Conservation (phyloP, 2,797 vertebrate genomes). For the Alosa sapidissima region DNA sequence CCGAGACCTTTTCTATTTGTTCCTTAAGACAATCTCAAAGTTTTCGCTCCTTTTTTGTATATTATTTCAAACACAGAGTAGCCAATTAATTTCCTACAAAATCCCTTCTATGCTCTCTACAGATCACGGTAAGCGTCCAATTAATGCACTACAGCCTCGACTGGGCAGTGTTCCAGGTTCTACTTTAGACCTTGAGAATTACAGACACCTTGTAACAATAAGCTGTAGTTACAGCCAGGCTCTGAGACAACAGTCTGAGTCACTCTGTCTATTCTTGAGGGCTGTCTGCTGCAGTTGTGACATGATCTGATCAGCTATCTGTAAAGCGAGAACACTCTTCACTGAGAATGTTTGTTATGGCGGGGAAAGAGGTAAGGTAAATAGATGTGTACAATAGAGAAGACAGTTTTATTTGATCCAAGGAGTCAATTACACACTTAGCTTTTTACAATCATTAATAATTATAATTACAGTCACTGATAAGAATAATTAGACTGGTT, state of each 20-base stretch:
- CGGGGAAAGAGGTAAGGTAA: not conserved
- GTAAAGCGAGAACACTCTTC: not conserved
- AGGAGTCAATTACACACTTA: not conserved
- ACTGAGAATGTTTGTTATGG: not conserved
- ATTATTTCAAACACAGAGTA: not conserved
- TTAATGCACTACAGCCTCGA: not conserved
- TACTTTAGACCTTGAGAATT: not conserved
- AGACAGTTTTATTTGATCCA: not conserved
- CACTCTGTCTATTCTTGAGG: not conserved
- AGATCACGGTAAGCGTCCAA: constrained; percentile 3
- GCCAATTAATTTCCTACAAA: not conserved
- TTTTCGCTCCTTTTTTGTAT: not conserved
- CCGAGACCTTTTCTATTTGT: not conserved
- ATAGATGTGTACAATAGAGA: not conserved
- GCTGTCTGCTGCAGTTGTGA: not conserved
- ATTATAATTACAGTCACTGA: not conserved
- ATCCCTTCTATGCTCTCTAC: not conserved
- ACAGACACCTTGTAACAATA: not conserved
- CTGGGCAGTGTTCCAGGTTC: not conserved
- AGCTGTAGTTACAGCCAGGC: not conserved
- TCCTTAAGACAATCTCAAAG: not conserved
- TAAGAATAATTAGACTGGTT: not conserved
- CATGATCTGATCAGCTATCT: constrained; percentile 16
- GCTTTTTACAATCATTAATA: not conserved
- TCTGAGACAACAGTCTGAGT: not conserved